Percentiles rank a stretch among this genome's conserved stretches.
phyloP scores from a whole-genome alignment of 2,113 vertebrate genomes.

The Odontophorus gujanensis region DNA sequence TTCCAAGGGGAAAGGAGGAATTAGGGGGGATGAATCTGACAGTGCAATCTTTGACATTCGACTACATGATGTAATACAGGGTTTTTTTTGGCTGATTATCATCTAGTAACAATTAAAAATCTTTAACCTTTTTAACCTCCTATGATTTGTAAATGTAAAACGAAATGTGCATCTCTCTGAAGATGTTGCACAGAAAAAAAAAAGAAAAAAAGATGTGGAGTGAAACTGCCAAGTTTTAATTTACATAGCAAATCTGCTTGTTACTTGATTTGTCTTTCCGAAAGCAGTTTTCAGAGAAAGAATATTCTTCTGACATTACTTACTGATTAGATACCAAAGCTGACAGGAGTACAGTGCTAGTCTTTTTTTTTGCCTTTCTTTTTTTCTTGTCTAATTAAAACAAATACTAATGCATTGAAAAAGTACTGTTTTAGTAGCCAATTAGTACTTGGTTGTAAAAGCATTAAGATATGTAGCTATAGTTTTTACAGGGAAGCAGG shows the following conservation, averaged over 20 bases:
- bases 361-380: neutral
- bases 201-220: constrained; percentile 13
- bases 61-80: neutral
- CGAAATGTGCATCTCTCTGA: neutral
- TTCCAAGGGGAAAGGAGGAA: constrained; percentile 30
- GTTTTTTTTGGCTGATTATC: constrained; percentile 53
- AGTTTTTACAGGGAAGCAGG: neutral
- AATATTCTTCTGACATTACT: neutral
- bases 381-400: neutral
- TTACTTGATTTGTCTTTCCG: constrained; percentile 6
- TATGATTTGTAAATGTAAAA: constrained; percentile 50
- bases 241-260: constrained; percentile 2
- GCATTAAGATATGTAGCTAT: neutral
- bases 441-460: neutral
- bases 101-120: constrained; percentile 68
- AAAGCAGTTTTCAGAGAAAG: neutral
- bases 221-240: constrained; percentile 19
- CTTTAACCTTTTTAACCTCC: constrained; percentile 70
- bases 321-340: neutral
- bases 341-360: neutral
- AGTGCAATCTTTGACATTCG: constrained; percentile 11
- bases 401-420: neutral
- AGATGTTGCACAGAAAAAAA: neutral
- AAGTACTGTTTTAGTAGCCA: neutral
- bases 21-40: neutral